Base-by-base conservation (phyloP, 2,797 vertebrate genomes). In the Salmo trutta region DNA sequence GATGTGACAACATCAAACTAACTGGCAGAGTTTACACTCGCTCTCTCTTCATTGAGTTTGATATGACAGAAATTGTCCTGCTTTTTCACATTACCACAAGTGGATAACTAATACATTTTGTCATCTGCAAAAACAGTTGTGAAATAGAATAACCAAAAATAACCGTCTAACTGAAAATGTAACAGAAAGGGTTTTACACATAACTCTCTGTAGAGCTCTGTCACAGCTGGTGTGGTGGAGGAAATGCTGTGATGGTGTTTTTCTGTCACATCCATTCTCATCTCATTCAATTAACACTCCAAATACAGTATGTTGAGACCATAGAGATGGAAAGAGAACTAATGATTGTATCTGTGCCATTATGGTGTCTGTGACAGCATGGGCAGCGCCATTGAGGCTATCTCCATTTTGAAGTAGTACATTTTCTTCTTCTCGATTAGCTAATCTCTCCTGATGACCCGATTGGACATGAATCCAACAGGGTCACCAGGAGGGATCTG, bases 1-100 rank as follows among this genome's bases (percentile, higher is more conserved):
- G 83, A 88, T 79, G 76, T 82, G 83, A 89, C 90, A 84, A 83
- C 83, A 83, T 88, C 82, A 81, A 29, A 77, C 79, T 83, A 82
- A 88, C 89, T 85, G 83, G 84, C 71, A 19, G 81, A 86, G 83
- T 86, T 82, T 81, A 27, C 79, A 82, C 79, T 75, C 84, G 2
- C 41, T 87, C 79, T 75, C 85, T 87, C 81, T 81, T 84, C 82
- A 82, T 87, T 72, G 83, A 75, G 80, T 83, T 84, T 82, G 77
- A 85, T 80, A 77, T 19, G 71, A 41, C 27, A 74, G 21, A 81
- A 81, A 84, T 36, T 15, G 36, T 83, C 73, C 83, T 85, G 88
- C 70, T 90, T 90, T 88, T 82, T 81, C 76, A 81, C 21, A 82
- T 84, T 81, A 84, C 78, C 36, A 74, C 71, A 51, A n/a, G 69